These are phyloP conservation scores for Drosophila ficusphila DNA, from an alignment of 1,140 invertebrate species.

Conservation along the genomic window DNA sequence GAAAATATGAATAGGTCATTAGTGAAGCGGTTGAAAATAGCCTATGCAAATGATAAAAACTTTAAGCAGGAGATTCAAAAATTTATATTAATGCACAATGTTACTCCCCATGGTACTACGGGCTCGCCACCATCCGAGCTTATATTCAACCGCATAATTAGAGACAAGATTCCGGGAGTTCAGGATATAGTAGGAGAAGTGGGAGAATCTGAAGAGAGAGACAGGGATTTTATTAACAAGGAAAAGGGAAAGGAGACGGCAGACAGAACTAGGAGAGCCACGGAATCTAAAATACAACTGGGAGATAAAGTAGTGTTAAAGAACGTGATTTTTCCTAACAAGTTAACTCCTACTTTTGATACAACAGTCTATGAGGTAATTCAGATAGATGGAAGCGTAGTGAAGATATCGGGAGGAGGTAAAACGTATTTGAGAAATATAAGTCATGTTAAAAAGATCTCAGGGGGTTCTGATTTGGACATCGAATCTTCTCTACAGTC, in stretches of 20 bases:
- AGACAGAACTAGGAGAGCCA: conserved; percentile 11
- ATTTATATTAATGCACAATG: conserved; percentile 40
- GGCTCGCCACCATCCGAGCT: conserved; percentile 42
- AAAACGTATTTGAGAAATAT: neutral
- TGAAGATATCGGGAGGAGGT: conserved; percentile 1
- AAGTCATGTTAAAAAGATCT: conserved; percentile 4
- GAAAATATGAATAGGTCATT: conserved; percentile 46
- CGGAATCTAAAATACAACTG: neutral
- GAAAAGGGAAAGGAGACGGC: conserved; percentile 22
- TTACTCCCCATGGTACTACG: conserved; percentile 45
- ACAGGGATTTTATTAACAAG: conserved; percentile 19
- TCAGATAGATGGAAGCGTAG: conserved; percentile 3
- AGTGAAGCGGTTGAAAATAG: conserved; percentile 32
- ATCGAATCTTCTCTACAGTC: neutral
- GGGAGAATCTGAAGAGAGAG: conserved; percentile 5
- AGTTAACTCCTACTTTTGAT: conserved; percentile 34
- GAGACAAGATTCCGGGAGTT: conserved; percentile 37
- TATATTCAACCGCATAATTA: conserved; percentile 36
- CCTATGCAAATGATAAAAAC: neutral
- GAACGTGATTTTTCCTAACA: conserved; percentile 33
- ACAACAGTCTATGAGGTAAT: conserved; percentile 20
- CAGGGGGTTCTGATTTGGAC: neutral
- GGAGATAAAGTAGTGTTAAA: conserved; percentile 30
- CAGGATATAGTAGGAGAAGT: conserved; percentile 12
- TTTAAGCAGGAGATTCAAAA: conserved; percentile 41